phyloP scores from a whole-genome alignment of 1,140 invertebrate species.

The Drosophila leontia region DNA sequence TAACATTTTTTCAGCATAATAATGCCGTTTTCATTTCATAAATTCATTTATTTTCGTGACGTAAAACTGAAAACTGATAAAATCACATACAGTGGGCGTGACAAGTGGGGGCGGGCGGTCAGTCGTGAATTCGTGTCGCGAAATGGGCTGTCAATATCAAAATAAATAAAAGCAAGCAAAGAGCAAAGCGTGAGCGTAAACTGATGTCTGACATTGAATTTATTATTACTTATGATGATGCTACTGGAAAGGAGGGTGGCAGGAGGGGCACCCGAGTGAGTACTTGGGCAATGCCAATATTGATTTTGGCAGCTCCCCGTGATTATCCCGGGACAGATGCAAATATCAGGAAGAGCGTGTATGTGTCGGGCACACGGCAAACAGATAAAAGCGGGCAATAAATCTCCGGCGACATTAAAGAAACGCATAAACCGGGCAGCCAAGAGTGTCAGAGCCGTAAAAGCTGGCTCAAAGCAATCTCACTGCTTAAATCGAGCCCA shows the following conservation, averaged over 20 bases:
- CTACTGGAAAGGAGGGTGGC: background rate
- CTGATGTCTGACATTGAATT: slow-evolving; percentile 29
- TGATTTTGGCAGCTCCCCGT: slow-evolving; percentile 41
- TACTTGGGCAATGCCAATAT: slow-evolving; percentile 24
- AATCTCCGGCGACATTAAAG: slow-evolving; percentile 65
- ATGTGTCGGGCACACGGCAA: slow-evolving; percentile 18
- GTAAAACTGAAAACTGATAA: slow-evolving; percentile 3
- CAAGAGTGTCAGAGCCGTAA: slow-evolving; percentile 30
- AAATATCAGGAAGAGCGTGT: slow-evolving; percentile 31
- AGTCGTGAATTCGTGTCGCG: slow-evolving; percentile 19
- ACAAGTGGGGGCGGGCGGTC: slow-evolving; percentile 19
- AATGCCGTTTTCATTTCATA: background rate
- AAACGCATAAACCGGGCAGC: slow-evolving; percentile 43
- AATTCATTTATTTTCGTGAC: slow-evolving; percentile 14
- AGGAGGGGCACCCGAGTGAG: background rate
- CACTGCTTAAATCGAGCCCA: slow-evolving; percentile 20
- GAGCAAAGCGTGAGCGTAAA: slow-evolving; percentile 1
- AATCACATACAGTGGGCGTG: slow-evolving; percentile 3
- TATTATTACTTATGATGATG: slow-evolving; percentile 41
- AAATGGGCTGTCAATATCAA: slow-evolving; percentile 24
- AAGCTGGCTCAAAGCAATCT: slow-evolving; percentile 3
- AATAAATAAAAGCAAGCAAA: slow-evolving; percentile 7
- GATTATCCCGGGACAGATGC: slow-evolving; percentile 31
- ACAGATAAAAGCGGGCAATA: slow-evolving; percentile 45
- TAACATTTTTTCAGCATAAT: background rate